phyloP scores from a whole-genome alignment of 2,797 vertebrate genomes.

The Platyrinchus mystaceus region DNA sequence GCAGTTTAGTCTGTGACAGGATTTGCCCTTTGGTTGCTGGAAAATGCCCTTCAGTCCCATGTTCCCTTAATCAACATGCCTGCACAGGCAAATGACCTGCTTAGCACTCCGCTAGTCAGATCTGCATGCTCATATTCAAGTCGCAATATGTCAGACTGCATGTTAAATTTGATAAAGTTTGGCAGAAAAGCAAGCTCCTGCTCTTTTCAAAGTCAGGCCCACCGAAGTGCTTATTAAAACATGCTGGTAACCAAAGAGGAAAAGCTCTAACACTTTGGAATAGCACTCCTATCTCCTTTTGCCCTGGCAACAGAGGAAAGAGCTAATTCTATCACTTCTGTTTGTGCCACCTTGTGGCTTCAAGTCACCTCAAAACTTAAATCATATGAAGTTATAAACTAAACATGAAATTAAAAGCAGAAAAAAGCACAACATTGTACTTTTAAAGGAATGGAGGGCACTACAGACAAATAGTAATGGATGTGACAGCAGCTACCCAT shows the following conservation, averaged over 20 bases:
- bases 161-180: not conserved
- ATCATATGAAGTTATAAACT: not conserved
- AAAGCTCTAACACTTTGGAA: not conserved
- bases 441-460: not conserved
- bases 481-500: not conserved
- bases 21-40: not conserved
- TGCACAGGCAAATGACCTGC: not conserved
- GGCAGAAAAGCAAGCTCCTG: conserved; percentile 19
- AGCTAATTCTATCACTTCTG: not conserved
- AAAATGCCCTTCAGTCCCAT: not conserved
- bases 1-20: not conserved
- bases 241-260: not conserved
- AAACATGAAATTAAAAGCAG: not conserved
- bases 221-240: not conserved
- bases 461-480: not conserved
- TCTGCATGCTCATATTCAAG: not conserved
- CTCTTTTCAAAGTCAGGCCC: conserved; percentile 9
- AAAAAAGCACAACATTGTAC: rapidly evolving
- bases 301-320: not conserved
- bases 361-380: not conserved
- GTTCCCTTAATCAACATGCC: not conserved
- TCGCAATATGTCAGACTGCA: not conserved
- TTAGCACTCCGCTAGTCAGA: not conserved
- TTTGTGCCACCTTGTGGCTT: not conserved
- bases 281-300: not conserved